Conservation (phyloP, 1,140 invertebrate species). For the Brachionus calyciflorus region DNA sequence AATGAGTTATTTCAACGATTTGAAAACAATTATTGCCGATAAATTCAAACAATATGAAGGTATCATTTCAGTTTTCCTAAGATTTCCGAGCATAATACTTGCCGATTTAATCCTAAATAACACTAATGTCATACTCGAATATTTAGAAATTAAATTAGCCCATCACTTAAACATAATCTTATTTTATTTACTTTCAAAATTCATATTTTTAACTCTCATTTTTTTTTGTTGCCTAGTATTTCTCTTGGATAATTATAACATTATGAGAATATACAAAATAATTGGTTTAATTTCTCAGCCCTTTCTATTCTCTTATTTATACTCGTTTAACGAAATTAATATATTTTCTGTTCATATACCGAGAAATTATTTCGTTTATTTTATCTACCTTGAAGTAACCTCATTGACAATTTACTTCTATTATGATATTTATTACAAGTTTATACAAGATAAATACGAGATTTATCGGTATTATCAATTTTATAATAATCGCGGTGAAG, state of each 20-base stretch:
- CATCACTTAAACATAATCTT: not conserved
- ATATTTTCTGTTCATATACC: not conserved
- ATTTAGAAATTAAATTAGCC: not conserved
- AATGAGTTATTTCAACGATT: not conserved
- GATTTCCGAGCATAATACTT: not conserved
- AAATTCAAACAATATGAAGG: not conserved
- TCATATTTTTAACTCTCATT: not conserved
- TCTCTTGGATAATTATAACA: not conserved
- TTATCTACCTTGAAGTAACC: not conserved
- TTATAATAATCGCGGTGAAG: not conserved
- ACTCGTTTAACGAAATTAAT: not conserved
- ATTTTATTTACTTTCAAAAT: constrained; percentile 9
- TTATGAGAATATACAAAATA: constrained; percentile 27
- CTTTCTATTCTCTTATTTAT: constrained; percentile 15
- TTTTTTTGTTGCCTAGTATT: constrained; percentile 16
- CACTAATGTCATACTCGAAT: constrained; percentile 2
- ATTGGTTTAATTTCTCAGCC: constrained; percentile 3
- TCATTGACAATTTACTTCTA: not conserved
- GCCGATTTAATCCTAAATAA: constrained; percentile 15
- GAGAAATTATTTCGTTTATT: not conserved
- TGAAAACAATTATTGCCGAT: not conserved
- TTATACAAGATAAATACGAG: constrained; percentile 17
- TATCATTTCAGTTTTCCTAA: too few relatives aligned
- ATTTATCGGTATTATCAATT: not conserved
- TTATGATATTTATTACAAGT: constrained; percentile 12